phyloP scores from a whole-genome alignment of 2,797 vertebrate genomes.

The Hypotaenidia philippensis region DNA sequence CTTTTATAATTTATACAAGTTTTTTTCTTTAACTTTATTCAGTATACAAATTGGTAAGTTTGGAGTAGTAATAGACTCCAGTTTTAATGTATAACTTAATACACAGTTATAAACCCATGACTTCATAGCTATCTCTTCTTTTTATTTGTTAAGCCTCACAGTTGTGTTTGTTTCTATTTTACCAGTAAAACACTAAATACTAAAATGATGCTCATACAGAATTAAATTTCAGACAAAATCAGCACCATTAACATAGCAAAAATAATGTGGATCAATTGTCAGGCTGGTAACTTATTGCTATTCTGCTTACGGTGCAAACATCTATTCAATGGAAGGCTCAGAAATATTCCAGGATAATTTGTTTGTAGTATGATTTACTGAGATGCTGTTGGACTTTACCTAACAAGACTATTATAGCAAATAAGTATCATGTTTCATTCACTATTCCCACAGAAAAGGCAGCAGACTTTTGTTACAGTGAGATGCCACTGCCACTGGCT shows the following conservation, averaged over 20 bases:
- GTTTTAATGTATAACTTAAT: neutral
- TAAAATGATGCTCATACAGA: neutral
- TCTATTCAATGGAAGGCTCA: neutral
- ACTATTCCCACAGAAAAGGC: neutral
- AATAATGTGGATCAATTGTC: neutral
- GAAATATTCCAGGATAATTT: slow-evolving; percentile 46
- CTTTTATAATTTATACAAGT: neutral
- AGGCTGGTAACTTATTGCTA: neutral
- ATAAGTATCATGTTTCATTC: slow-evolving; percentile 8
- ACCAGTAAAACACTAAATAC: neutral
- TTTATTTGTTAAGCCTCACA: neutral
- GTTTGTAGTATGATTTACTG: slow-evolving; percentile 38
- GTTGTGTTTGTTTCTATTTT: neutral
- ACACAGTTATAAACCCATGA: neutral
- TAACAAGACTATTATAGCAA: slow-evolving; percentile 14
- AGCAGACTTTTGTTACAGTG: neutral
- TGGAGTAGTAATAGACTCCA: neutral
- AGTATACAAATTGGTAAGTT: neutral
- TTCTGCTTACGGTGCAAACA: slow-evolving; percentile 7
- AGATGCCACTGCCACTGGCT: neutral
- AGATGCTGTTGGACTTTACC: slow-evolving; percentile 36
- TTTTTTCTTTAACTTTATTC: neutral
- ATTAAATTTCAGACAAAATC: neutral
- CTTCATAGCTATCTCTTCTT: neutral
- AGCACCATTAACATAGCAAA: neutral